Percentiles rank a stretch among this genome's conserved stretches.
Conservation (phyloP, 2,797 vertebrate genomes). For the Morus bassanus region DNA sequence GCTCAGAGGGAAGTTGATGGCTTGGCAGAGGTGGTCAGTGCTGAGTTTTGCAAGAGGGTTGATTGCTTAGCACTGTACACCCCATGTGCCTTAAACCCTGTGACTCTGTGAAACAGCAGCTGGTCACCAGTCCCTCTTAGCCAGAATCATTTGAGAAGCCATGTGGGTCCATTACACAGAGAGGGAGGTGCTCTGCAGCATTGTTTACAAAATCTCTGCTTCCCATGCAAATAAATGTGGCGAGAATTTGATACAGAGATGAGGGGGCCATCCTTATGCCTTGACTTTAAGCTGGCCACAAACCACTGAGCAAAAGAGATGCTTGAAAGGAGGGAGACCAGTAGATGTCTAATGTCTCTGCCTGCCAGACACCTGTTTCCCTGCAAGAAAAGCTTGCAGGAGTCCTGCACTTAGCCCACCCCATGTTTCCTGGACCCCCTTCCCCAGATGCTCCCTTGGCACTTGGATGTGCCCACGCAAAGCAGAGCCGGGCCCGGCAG, state of each 20-base stretch:
- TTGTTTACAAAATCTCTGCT: neutral
- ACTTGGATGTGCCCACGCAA: rapidly evolving
- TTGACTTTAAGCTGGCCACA: neutral
- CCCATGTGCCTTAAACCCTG: neutral
- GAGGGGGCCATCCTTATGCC: neutral
- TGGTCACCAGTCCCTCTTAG: neutral
- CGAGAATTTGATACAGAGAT: neutral
- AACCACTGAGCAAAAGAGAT: neutral
- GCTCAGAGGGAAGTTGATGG: neutral
- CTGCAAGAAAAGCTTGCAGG: neutral
- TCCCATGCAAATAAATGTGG: neutral
- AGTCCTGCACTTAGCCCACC: neutral
- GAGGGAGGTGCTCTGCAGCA: neutral
- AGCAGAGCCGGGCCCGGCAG: neutral
- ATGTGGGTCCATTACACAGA: neutral
- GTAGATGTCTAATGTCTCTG: neutral
- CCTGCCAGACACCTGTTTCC: neutral
- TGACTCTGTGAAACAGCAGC: neutral
- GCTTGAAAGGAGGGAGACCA: neutral
- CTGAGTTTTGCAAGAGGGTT: neutral
- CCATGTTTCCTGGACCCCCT: rapidly evolving
- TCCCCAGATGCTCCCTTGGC: neutral
- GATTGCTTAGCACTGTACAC: neutral
- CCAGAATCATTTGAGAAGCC: neutral
- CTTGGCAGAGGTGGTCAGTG: neutral